A percentile compares a stretch with the other conserved stretches of the same genome.
Evolutionary conservation across 2,113 vertebrate species (phyloP).

Genomic region (Caretta caretta): DNA sequence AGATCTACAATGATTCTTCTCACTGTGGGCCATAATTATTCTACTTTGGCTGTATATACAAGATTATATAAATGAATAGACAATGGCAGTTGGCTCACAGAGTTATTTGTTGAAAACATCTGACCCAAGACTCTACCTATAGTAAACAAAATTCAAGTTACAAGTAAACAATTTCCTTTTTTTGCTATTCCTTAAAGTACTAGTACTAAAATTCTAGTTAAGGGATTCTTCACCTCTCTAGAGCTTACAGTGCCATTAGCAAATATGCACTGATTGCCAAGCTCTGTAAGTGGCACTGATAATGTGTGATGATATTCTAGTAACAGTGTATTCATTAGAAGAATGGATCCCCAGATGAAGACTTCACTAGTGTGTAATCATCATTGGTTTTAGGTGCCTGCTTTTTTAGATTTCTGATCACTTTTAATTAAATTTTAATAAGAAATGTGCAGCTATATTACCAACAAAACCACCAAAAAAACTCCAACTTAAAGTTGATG

Average conservation of each 20-base stretch:
- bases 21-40: constrained; percentile 58
- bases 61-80: not conserved
- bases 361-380: not conserved
- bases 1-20: constrained; percentile 45
- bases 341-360: not conserved
- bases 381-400: not conserved
- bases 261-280: not conserved
- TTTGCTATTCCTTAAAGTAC: not conserved
- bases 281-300: not conserved
- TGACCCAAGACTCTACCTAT: constrained; percentile 36
- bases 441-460: not conserved
- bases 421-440: not conserved
- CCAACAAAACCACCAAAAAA: not conserved
- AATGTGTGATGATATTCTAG: not conserved
- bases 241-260: not conserved
- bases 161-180: constrained; percentile 19
- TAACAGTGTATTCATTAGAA: not conserved
- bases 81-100: not conserved
- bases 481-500: not conserved
- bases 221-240: not conserved
- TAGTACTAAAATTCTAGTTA: not conserved
- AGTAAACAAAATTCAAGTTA: constrained; percentile 35
- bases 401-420: not conserved
- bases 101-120: constrained; percentile 11
- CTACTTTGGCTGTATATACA: constrained; percentile 51